Evolutionary conservation across 2,113 vertebrate genomes (phyloP), one percentile per base, ranked within the genome.

Genomic region (Actenoides lindsayi): DNA sequence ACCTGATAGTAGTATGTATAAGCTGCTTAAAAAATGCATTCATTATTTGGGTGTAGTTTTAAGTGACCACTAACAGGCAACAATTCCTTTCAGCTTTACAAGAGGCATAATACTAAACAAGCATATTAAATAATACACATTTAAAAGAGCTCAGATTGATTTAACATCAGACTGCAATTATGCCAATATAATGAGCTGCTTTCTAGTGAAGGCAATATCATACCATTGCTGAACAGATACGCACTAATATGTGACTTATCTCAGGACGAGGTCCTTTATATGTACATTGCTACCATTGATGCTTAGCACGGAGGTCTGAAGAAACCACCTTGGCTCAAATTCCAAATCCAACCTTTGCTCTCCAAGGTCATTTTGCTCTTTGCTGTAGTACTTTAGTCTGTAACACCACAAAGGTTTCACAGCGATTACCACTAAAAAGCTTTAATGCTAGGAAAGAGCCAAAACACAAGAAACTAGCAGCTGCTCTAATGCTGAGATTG

Each of bases 21-120:
- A 91, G 56, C 67, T 69, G 87, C 80, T 96, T 90, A 63, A 44
- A 64, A 89, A 88, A 60, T 14, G 31, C 60, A 75, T 91, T 95
- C 54, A 56, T 76, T 95, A 93, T 27, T 62, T 51, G 50, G 64
- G 53, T 87, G 56, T 89, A 90, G 81, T 46, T 95, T 89, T 51
- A 94, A 93, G 88, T 82, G 68, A 78, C 37, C 54, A 83, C 90
- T 95, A 91, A 94, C 67, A 60, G 67, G 77, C 89, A 93, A 79
- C 73, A 84, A 59, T 35, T 91, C 90, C 41, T 71, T 71, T 76
- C 82, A 92, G 95, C 87, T 91, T 92, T 76, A 70, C 42, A 57
- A 79, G 53, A 51, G 78, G 73, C 81, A 68, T 86, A 82, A 73
- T 24, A 67, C 59, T 91, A 87, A 91, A 79, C 12, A 67, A 77